These are phyloP conservation scores for Pissodes strobi DNA, from an alignment of 1,140 invertebrate species.

Conservation along the genomic window DNA sequence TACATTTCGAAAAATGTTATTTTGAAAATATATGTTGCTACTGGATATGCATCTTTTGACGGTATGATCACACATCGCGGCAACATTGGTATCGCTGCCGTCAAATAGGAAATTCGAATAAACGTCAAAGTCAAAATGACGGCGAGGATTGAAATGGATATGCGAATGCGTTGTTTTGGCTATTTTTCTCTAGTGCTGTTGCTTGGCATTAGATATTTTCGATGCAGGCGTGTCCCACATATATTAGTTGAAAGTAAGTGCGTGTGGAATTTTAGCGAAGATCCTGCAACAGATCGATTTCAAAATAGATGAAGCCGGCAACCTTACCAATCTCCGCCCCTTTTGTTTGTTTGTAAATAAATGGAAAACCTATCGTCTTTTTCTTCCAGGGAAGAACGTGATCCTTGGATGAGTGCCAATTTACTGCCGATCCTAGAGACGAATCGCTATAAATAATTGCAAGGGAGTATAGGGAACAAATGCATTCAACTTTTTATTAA, in stretches of 20 bases:
- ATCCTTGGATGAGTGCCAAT: slow-evolving; percentile 17
- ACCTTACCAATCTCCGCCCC: slow-evolving; percentile 46
- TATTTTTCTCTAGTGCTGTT: slow-evolving; percentile 20
- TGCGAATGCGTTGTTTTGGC: slow-evolving; percentile 56
- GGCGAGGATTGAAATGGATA: slow-evolving; percentile 40
- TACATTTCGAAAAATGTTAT: too few relatives aligned
- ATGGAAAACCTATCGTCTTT: too few relatives aligned
- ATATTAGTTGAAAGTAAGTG: slow-evolving; percentile 50
- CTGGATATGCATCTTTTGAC: too few relatives aligned
- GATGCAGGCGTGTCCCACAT: slow-evolving; percentile 56
- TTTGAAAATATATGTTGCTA: too few relatives aligned
- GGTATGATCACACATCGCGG: too few relatives aligned
- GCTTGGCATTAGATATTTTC: slow-evolving; percentile 44
- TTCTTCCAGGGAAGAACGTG: slow-evolving; percentile 5
- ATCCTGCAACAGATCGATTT: slow-evolving; percentile 3
- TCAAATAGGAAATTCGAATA: too few relatives aligned
- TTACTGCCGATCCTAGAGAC: background rate
- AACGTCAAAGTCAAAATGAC: slow-evolving; percentile 20
- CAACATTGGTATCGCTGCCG: too few relatives aligned
- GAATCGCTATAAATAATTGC: slow-evolving; percentile 8
- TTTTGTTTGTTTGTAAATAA: slow-evolving; percentile 32
- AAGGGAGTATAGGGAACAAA: background rate
- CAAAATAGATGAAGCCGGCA: slow-evolving; percentile 7
- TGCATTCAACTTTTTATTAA: background rate
- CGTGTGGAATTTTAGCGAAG: slow-evolving; percentile 49